Evolutionary conservation across 1,140 invertebrate genomes (phyloP).

Genomic region (Campoletis sonorensis): DNA sequence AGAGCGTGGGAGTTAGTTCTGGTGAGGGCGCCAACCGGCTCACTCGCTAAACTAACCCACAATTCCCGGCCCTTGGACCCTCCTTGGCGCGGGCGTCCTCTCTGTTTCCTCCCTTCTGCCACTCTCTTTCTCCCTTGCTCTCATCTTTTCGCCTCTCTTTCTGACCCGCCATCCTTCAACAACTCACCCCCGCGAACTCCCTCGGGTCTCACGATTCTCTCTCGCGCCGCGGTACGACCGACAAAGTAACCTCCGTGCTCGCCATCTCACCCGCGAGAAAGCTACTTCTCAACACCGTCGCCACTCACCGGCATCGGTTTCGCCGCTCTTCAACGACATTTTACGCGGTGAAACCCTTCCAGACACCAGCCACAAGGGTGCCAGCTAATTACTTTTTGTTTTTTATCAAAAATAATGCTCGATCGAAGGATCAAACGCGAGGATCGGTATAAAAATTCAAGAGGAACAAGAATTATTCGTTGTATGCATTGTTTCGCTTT

Average conservation of each 20-base stretch:
- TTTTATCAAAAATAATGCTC: too few relatives aligned
- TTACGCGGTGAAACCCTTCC: not conserved
- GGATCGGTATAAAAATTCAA: too few relatives aligned
- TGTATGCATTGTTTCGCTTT: too few relatives aligned
- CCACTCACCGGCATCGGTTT: not conserved
- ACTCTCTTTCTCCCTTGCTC: conserved; percentile 20
- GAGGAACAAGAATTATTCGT: too few relatives aligned
- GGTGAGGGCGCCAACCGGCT: conserved; percentile 75
- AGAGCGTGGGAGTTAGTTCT: conserved; percentile 76
- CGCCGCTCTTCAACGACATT: not conserved
- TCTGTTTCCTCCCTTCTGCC: conserved; percentile 21
- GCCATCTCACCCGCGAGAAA: conserved; percentile 58
- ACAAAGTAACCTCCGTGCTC: conserved; percentile 62
- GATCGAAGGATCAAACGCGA: too few relatives aligned
- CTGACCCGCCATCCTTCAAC: not conserved
- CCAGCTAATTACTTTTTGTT: too few relatives aligned
- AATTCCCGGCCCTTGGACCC: conserved; percentile 49
- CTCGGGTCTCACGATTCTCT: conserved; percentile 56
- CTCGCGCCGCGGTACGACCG: conserved; percentile 57
- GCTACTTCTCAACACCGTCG: conserved; percentile 39
- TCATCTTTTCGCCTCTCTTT: not conserved
- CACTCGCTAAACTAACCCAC: conserved; percentile 70
- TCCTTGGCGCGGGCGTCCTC: conserved; percentile 40
- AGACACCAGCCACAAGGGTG: too few relatives aligned
- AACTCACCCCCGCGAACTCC: not conserved